These are phyloP conservation scores for Lepilemur septentrionalis DNA, from an alignment of 2,797 vertebrate genomes.

Conservation along the genomic window DNA sequence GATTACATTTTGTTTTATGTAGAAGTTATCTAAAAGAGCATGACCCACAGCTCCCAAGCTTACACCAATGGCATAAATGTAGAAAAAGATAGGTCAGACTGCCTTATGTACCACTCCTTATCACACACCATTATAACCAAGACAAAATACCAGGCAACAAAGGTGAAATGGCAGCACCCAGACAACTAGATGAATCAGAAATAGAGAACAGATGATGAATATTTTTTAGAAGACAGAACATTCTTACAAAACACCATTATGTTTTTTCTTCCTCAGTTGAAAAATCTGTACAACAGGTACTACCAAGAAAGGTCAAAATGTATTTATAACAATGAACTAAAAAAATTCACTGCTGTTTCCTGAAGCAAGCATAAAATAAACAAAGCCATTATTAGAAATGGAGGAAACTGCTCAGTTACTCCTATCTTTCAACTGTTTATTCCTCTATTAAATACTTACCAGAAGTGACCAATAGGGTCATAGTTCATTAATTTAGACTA, in stretches of 20 bases:
- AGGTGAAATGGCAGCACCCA: not conserved
- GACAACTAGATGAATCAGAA: not conserved
- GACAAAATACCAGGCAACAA: not conserved
- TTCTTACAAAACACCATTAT: not conserved
- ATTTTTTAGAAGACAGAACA: not conserved
- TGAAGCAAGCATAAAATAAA: conserved; percentile 56
- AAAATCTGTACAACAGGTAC: not conserved
- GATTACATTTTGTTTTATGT: not conserved
- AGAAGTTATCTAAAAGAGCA: not conserved
- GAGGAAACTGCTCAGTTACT: conserved; percentile 38
- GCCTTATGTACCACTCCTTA: not conserved
- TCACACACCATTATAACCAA: not conserved
- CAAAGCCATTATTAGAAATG: conserved; percentile 42
- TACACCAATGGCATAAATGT: not conserved
- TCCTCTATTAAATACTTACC: conserved; percentile 35
- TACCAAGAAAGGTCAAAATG: not conserved
- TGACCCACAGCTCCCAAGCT: not conserved
- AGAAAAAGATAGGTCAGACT: not conserved
- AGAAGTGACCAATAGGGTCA: not conserved
- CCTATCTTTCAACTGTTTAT: not conserved
- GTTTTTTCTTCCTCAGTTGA: not conserved
- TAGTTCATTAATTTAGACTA: not conserved
- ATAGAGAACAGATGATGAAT: not conserved
- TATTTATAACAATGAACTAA: not conserved
- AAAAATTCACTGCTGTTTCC: conserved; percentile 36